Evolutionary conservation across 2,888 invertebrate genomes (phyloP).

Genomic region (Pollenia amentaria): DNA sequence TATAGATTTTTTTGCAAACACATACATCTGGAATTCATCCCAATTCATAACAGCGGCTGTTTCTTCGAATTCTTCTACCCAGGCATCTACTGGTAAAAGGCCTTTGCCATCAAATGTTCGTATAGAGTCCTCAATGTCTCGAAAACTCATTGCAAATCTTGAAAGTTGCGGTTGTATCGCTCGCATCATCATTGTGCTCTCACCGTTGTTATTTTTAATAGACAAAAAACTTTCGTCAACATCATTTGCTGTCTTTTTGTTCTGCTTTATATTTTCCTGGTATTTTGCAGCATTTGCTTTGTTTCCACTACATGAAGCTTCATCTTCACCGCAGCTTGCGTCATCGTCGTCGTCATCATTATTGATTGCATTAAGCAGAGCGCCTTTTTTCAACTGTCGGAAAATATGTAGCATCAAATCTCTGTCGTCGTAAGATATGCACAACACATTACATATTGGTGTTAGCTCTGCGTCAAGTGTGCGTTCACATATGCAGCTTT

Average conservation of each 20-base stretch:
- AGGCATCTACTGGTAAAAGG: slow-evolving; percentile 35
- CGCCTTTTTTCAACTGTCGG: slow-evolving; percentile 36
- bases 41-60: slow-evolving; percentile 52
- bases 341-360: slow-evolving; percentile 12
- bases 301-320: no score
- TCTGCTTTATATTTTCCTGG: slow-evolving; percentile 6
- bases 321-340: no score
- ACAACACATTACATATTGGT: slow-evolving; percentile 48
- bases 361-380: slow-evolving; percentile 9
- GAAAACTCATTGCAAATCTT: slow-evolving; percentile 54
- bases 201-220: slow-evolving; percentile 12
- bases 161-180: slow-evolving; percentile 17
- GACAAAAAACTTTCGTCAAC: slow-evolving; percentile 12
- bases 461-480: slow-evolving; percentile 53
- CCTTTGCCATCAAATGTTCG: slow-evolving; percentile 54
- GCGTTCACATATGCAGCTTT: slow-evolving; percentile 50
- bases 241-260: no score
- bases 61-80: slow-evolving; percentile 59
- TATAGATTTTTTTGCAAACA: slow-evolving; percentile 69
- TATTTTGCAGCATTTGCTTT: no score
- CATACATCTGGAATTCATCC: slow-evolving; percentile 59
- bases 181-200: not conserved
- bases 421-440: slow-evolving; percentile 31
- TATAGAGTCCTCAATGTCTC: slow-evolving; percentile 65
- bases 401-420: slow-evolving; percentile 54